Evolutionary conservation across 2,113 vertebrate genomes (phyloP), one percentile per base, ranked within the genome.

Genomic region (Trogon surrucura): DNA sequence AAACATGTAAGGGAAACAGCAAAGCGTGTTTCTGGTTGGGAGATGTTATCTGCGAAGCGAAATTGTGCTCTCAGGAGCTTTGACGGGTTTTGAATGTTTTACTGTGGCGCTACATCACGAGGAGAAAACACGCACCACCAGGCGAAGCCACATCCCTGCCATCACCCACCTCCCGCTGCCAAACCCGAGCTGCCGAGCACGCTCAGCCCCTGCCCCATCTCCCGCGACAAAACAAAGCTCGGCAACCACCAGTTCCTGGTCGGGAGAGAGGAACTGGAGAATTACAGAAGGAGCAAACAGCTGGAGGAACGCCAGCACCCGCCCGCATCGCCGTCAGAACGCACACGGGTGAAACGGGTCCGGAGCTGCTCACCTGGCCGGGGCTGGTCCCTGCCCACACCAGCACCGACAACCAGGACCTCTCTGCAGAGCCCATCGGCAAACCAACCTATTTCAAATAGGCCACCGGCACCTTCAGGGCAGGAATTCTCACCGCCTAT

Each of bases 301-400:
- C 44, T 7, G 20, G 14, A 38, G 36, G 30, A 45, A 3, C 7
- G 57, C 45, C 56, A 29, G 16, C 1, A 1, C 21, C 36, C 21
- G 58, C 23, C 15, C 4, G 14, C 5, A 30, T 44, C 14, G 23
- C 0, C 4, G 20, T 9, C 30, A 50, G 23, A 61, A 44, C 3
- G 4, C 27, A 41, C 41, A 41, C 41, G 41, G 41, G 41, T 41
- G 41, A 41, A 41, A 11, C 1, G 2, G 15, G 6, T 32, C 47
- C 23, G 14, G n/a, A 50, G 48, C 13, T 16, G 10, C 18, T 36
- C 1, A 8, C 34, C 23, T 3, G 2, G 10, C 3, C 1, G 1
- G 25, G n/a, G n/a, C 29, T 19, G 16, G 47, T 17, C n/a, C 38
- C 58, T 32, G 44, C 22, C 21, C 2, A 2, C 51, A 7, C 23